Percentiles rank a stretch among this genome's conserved stretches.
These are phyloP conservation scores for Gryllus bimaculatus DNA, from an alignment of 1,140 invertebrate species.

Conservation along the genomic window DNA sequence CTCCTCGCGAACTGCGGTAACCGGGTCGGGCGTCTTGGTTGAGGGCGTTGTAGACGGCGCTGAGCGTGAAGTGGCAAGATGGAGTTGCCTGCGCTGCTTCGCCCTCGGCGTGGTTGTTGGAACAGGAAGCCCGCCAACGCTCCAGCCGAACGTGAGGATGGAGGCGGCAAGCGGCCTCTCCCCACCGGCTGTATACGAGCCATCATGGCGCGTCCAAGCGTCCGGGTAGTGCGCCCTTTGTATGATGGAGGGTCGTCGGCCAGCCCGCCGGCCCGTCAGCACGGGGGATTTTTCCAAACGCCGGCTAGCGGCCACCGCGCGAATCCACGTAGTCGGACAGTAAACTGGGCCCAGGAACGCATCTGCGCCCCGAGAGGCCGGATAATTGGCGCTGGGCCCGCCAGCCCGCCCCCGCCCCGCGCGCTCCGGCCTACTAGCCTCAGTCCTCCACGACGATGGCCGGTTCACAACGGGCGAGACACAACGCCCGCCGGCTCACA, in stretches of 20 bases:
- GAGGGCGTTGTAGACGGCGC: conserved; percentile 54
- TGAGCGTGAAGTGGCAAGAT: conserved; percentile 62
- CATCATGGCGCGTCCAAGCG: conserved; percentile 73
- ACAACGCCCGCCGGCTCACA: too few species aligned
- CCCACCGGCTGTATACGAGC: conserved; percentile 65
- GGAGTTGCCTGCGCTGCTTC: conserved; percentile 50
- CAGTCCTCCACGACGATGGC: too few species aligned
- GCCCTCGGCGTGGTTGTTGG: conserved; percentile 52
- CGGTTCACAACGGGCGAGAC: too few species aligned
- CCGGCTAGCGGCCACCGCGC: conserved; percentile 83
- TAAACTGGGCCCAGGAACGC: conserved; percentile 82
- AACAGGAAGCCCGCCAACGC: conserved; percentile 54
- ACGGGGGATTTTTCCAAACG: conserved; percentile 82
- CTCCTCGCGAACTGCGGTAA: conserved; percentile 51
- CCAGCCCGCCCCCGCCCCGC: not conserved
- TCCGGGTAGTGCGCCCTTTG: conserved; percentile 61
- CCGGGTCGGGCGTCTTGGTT: conserved; percentile 39
- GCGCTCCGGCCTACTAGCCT: too few species aligned
- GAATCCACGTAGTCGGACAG: conserved; percentile 85
- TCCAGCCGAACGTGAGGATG: conserved; percentile 64
- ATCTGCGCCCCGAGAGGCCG: conserved; percentile 43
- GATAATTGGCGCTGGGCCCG: not conserved
- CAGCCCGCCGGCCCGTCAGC: conserved; percentile 72
- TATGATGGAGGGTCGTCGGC: conserved; percentile 68
- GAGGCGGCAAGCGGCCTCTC: conserved; percentile 48